Percentiles rank a stretch among this genome's conserved stretches.
These are phyloP conservation scores for Oxystoma pomonae DNA, from an alignment of 2,888 invertebrate genomes.

Conservation along the genomic window DNA sequence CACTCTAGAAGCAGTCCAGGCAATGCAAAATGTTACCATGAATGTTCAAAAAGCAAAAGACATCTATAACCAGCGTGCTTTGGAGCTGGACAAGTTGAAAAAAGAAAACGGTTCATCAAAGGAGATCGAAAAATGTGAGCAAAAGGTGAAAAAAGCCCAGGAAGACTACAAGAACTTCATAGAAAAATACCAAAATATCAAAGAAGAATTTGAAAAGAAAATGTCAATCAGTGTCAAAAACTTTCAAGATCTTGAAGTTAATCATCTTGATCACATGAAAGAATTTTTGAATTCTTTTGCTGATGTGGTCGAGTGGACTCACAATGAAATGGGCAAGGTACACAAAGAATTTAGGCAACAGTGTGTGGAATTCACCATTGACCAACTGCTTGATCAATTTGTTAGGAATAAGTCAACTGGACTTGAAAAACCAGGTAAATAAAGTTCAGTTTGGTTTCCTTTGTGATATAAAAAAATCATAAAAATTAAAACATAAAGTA, in stretches of 20 bases:
- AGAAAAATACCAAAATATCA: slow-evolving; percentile 87
- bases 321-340: slow-evolving; percentile 89
- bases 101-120: slow-evolving; percentile 88
- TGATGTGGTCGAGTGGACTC: slow-evolving; percentile 82
- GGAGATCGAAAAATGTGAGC: slow-evolving; percentile 91
- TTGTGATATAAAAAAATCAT: too few relatives aligned
- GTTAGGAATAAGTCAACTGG: slow-evolving; percentile 91
- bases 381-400: slow-evolving; percentile 88
- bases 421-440: slow-evolving; percentile 83
- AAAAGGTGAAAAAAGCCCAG: slow-evolving; percentile 87
- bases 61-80: slow-evolving; percentile 78
- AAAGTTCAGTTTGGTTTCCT: too few relatives aligned
- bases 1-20: slow-evolving; percentile 83
- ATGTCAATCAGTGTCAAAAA: slow-evolving; percentile 91
- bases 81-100: slow-evolving; percentile 84
- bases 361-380: slow-evolving; percentile 87
- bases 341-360: slow-evolving; percentile 90
- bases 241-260: slow-evolving; percentile 93
- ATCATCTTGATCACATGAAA: slow-evolving; percentile 91
- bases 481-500: too few relatives aligned
- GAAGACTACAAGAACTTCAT: slow-evolving; percentile 90
- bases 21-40: slow-evolving; percentile 84
- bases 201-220: slow-evolving; percentile 93
- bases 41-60: slow-evolving; percentile 91
- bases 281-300: slow-evolving; percentile 88